Percentiles rank a stretch among this genome's conserved stretches.
phyloP scores from a whole-genome alignment of 2,113 vertebrate species.

The human region DNA sequence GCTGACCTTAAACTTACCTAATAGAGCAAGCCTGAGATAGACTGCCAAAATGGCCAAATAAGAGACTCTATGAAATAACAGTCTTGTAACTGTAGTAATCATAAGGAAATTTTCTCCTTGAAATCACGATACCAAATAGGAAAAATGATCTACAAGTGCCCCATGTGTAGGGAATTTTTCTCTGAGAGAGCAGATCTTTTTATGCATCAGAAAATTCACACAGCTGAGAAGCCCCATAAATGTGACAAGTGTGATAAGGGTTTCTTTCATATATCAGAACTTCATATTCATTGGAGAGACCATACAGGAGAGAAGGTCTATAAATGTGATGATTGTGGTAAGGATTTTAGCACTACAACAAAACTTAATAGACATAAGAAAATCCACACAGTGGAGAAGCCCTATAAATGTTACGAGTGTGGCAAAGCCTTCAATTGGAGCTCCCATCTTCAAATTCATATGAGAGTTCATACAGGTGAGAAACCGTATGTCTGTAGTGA shows the following conservation, averaged over 20 bases:
- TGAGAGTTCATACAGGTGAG: constrained; percentile 78
- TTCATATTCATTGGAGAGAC: constrained; percentile 77
- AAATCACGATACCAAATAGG: constrained; percentile 72
- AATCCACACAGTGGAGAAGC: constrained; percentile 80
- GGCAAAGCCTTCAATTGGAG: constrained; percentile 81
- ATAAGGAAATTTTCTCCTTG: constrained; percentile 15
- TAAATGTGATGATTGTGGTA: constrained; percentile 78
- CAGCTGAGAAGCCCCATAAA: constrained; percentile 82
- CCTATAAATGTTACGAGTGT: constrained; percentile 80
- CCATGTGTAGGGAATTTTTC: constrained; percentile 78
- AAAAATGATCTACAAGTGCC: constrained; percentile 80
- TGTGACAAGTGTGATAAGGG: constrained; percentile 85
- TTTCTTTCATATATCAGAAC: constrained; percentile 80
- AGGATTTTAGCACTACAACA: constrained; percentile 78
- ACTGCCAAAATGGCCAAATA: constrained; percentile 39
- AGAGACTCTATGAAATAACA: background rate
- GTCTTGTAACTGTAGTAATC: background rate
- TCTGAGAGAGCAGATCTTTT: constrained; percentile 78
- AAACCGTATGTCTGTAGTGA: constrained; percentile 79
- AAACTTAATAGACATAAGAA: constrained; percentile 80
- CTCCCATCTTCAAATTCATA: constrained; percentile 78
- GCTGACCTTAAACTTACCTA: background rate
- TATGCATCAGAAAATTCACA: constrained; percentile 80
- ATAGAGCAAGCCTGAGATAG: constrained; percentile 43
- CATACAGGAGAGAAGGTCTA: constrained; percentile 80